These are phyloP conservation scores for Nerophis lumbriciformis DNA, from an alignment of 2,113 vertebrate genomes.

Conservation along the genomic window DNA sequence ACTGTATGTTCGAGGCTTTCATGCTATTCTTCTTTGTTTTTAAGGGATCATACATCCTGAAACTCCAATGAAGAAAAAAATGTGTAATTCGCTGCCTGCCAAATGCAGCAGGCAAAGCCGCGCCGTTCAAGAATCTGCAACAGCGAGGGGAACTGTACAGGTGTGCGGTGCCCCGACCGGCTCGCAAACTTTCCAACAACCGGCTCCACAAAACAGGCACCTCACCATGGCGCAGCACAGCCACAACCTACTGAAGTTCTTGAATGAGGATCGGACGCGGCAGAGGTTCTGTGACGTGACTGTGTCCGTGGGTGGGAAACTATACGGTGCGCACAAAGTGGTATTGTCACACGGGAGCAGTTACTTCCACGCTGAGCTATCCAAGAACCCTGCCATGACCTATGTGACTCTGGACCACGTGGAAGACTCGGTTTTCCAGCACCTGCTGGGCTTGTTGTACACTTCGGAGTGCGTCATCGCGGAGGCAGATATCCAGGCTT, in stretches of 20 bases:
- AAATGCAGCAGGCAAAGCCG: slow-evolving; percentile 30
- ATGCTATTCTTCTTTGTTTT: slow-evolving; percentile 12
- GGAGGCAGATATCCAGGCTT: slow-evolving; percentile 79
- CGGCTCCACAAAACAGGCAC: slow-evolving; percentile 63
- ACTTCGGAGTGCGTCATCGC: slow-evolving; percentile 86
- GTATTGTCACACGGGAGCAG: slow-evolving; percentile 94
- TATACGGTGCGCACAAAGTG: slow-evolving; percentile 87
- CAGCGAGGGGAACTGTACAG: background rate
- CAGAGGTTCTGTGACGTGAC: slow-evolving; percentile 90
- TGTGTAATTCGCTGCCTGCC: slow-evolving; percentile 27
- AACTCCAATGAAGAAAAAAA: slow-evolving; percentile 61
- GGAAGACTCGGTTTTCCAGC: slow-evolving; percentile 84
- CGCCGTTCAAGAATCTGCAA: slow-evolving; percentile 5
- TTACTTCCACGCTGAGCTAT: slow-evolving; percentile 92
- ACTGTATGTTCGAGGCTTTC: background rate
- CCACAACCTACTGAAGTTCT: slow-evolving; percentile 82
- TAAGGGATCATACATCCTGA: slow-evolving; percentile 19
- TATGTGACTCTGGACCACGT: slow-evolving; percentile 87
- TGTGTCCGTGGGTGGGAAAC: slow-evolving; percentile 84
- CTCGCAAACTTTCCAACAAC: slow-evolving; percentile 7
- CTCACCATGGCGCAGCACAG: slow-evolving; percentile 80
- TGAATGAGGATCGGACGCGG: slow-evolving; percentile 82
- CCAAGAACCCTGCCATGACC: slow-evolving; percentile 79
- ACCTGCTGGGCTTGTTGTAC: slow-evolving; percentile 90
- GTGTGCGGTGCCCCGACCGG: background rate